Evolutionary conservation across 2,113 vertebrate species (phyloP).

Genomic region (Cyprinus carpio): DNA sequence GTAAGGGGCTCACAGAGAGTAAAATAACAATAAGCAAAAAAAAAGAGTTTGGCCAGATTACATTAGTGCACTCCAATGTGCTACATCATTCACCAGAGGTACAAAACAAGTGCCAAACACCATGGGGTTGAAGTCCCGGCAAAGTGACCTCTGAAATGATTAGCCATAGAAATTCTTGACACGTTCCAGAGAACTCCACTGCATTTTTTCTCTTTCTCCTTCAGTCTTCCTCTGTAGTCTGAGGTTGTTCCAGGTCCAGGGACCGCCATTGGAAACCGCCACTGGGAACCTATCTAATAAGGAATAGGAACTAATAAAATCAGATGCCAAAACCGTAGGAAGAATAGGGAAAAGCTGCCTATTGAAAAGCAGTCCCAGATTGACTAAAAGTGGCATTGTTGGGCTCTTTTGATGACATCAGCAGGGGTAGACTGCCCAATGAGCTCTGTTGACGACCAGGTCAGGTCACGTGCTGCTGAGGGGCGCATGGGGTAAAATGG

Average conservation of each 20-base stretch:
- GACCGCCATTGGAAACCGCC: conserved; percentile 63
- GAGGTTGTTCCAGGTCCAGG: conserved; percentile 19
- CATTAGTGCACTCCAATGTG: conserved; percentile 85
- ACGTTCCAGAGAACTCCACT: conserved; percentile 69
- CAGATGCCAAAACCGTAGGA: conserved; percentile 71
- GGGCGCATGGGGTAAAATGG: conserved; percentile 62
- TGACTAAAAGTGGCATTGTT: conserved; percentile 86
- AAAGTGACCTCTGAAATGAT: conserved; percentile 85
- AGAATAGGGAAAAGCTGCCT: conserved; percentile 70
- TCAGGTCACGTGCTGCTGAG: conserved; percentile 75
- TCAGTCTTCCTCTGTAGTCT: conserved; percentile 39
- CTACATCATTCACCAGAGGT: conserved; percentile 80
- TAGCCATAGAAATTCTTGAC: conserved; percentile 79
- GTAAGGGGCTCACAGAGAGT: not conserved
- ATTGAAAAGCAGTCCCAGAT: conserved; percentile 70
- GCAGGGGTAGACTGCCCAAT: conserved; percentile 79
- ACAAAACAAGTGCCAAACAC: conserved; percentile 82
- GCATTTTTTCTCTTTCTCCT: conserved; percentile 61
- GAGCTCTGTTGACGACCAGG: conserved; percentile 69
- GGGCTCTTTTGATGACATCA: conserved; percentile 71
- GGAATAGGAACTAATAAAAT: conserved; percentile 73
- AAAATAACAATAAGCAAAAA: conserved; percentile 47
- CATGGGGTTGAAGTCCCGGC: conserved; percentile 68
- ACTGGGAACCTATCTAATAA: conserved; percentile 67
- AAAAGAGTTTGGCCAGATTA: conserved; percentile 66